These are phyloP conservation scores for Pteria penguin DNA, from an alignment of 2,888 invertebrate species.

Conservation along the genomic window DNA sequence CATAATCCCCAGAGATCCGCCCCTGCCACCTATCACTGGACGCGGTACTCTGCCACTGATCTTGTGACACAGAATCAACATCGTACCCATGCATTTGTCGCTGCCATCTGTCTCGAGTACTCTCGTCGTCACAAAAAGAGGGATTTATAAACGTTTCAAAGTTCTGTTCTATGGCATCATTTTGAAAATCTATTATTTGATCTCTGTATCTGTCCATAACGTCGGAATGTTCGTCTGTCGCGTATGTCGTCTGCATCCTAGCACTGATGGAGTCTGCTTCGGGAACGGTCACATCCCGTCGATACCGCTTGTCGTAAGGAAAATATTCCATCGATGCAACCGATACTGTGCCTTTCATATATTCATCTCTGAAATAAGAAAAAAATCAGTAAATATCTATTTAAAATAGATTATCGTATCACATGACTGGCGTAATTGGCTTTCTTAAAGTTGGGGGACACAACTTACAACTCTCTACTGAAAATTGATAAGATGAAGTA, in stretches of 20 bases:
- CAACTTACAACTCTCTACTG: too few relatives aligned
- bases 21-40: not conserved
- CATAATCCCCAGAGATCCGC: conserved; percentile 14
- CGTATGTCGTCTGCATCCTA: not conserved
- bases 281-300: conserved; percentile 1
- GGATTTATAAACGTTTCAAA: conserved; percentile 39
- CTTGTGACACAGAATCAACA: conserved; percentile 4
- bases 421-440: too few relatives aligned
- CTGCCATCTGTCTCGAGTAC: not conserved
- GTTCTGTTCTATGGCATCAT: conserved; percentile 2
- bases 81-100: conserved; percentile 5
- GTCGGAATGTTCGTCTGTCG: not conserved
- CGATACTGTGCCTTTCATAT: conserved; percentile 30
- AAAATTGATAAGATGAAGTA: too few relatives aligned
- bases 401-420: too few relatives aligned
- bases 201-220: not conserved
- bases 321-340: conserved; percentile 34
- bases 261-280: not conserved
- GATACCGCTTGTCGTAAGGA: conserved; percentile 8
- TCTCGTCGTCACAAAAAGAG: conserved; percentile 21
- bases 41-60: conserved; percentile 11
- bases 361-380: not conserved
- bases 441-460: too few relatives aligned
- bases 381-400: too few relatives aligned
- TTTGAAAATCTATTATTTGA: not conserved